Conservation (phyloP, 1,140 invertebrate species). For the Drosophila grimshawi region DNA sequence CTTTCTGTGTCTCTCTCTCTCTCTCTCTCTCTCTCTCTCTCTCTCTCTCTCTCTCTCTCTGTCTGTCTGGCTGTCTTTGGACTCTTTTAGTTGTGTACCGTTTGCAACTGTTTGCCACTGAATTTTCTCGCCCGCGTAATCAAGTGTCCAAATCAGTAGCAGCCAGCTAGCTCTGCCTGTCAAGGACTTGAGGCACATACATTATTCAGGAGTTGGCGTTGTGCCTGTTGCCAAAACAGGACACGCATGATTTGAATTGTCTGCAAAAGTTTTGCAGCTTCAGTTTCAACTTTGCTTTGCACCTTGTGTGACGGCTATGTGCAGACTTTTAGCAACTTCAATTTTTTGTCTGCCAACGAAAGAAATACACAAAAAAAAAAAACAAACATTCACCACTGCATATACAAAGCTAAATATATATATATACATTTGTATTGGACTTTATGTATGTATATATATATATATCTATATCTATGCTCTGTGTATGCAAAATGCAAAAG, state of each 20-base stretch:
- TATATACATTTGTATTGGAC: slow-evolving; percentile 15
- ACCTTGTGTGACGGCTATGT: slow-evolving; percentile 65
- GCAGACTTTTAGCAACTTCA: slow-evolving; percentile 55
- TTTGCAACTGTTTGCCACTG: slow-evolving; percentile 17
- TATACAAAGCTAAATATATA: slow-evolving; percentile 6
- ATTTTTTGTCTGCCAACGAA: slow-evolving; percentile 56
- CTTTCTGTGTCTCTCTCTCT: not conserved
- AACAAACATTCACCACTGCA: not conserved
- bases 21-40: not conserved
- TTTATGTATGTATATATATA: slow-evolving; percentile 16
- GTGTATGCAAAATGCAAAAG: slow-evolving; percentile 80
- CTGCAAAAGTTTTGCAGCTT: slow-evolving; percentile 50
- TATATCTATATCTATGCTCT: slow-evolving; percentile 39
- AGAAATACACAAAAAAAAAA: slow-evolving; percentile 20
- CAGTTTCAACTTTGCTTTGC: slow-evolving; percentile 44
- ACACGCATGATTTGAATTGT: slow-evolving; percentile 63
- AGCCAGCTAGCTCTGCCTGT: not conserved
- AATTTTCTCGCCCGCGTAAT: slow-evolving; percentile 53
- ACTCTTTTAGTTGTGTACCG: not conserved
- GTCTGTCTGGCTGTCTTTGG: not conserved
- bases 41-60: not conserved
- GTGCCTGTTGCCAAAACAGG: slow-evolving; percentile 47
- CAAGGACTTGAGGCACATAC: slow-evolving; percentile 37
- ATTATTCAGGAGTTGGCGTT: slow-evolving; percentile 54
- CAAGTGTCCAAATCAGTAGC: slow-evolving; percentile 64